phyloP scores from a whole-genome alignment of 2,113 vertebrate genomes.

The Bolborhynchus lineola region DNA sequence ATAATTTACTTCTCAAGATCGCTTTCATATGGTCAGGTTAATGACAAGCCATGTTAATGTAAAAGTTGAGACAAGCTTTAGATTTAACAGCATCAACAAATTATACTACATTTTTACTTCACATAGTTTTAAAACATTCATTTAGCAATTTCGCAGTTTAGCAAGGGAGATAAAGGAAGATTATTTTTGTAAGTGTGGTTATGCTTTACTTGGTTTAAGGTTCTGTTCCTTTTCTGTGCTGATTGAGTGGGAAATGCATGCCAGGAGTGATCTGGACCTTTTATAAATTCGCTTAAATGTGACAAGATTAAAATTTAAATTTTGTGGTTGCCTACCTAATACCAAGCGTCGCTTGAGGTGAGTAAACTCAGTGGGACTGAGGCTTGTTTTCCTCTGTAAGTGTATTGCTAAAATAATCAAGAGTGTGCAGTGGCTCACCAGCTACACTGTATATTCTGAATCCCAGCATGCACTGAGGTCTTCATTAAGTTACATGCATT shows the following conservation, averaged over 20 bases:
- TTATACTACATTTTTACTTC: not conserved
- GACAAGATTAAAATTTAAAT: not conserved
- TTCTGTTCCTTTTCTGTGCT: not conserved
- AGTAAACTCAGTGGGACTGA: not conserved
- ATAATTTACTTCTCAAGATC: not conserved
- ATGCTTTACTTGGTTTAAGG: constrained; percentile 10
- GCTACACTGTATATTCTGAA: not conserved
- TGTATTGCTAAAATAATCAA: not conserved
- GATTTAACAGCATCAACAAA: not conserved
- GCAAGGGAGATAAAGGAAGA: not conserved
- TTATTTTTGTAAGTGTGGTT: not conserved
- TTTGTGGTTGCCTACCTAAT: not conserved
- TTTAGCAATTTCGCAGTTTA: not conserved
- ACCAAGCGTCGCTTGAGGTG: not conserved
- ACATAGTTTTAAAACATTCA: not conserved
- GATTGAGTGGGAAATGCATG: not conserved
- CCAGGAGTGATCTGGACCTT: not conserved
- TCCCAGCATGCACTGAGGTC: not conserved
- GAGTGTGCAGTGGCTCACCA: not conserved
- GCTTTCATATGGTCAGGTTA: not conserved
- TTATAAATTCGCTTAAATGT: not conserved
- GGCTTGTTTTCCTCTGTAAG: not conserved
- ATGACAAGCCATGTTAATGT: not conserved
- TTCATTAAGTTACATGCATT: not conserved
- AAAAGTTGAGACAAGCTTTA: not conserved